These are phyloP conservation scores for Mus caroli DNA, from an alignment of 2,797 vertebrate genomes.

Conservation along the genomic window DNA sequence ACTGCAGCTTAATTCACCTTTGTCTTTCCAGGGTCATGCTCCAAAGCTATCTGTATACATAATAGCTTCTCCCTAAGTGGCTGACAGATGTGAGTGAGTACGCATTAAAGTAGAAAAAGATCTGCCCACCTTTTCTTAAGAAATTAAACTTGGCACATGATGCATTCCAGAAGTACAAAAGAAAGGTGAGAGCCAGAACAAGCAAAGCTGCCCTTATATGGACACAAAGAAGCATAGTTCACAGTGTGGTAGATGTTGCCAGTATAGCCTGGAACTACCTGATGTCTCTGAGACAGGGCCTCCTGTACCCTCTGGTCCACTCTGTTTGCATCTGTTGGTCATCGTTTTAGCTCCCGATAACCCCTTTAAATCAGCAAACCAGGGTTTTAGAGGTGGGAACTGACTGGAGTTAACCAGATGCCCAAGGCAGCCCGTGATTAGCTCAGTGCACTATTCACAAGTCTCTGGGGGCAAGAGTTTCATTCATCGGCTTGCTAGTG, in stretches of 20 bases:
- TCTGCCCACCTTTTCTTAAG: slow-evolving; percentile 42
- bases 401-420: not conserved
- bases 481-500: not conserved
- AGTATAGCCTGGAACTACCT: not conserved
- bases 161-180: slow-evolving; percentile 56
- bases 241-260: not conserved
- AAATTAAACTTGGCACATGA: slow-evolving; percentile 58
- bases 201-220: slow-evolving; percentile 23
- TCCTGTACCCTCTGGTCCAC: not conserved
- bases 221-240: slow-evolving; percentile 5
- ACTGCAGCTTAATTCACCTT: slow-evolving; percentile 19
- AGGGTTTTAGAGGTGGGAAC: not conserved
- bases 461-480: not conserved
- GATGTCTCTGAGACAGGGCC: not conserved
- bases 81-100: slow-evolving; percentile 39
- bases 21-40: not conserved
- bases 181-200: slow-evolving; percentile 9
- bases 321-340: not conserved
- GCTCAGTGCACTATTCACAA: not conserved
- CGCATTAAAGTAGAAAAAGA: slow-evolving; percentile 55
- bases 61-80: not conserved
- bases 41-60: not conserved
- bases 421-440: not conserved
- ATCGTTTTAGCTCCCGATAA: slow-evolving; percentile 1
- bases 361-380: not conserved